Percentiles rank a stretch among this genome's conserved stretches.
Evolutionary conservation across 2,888 invertebrate species (phyloP).

Genomic region (Stenurella melanura): DNA sequence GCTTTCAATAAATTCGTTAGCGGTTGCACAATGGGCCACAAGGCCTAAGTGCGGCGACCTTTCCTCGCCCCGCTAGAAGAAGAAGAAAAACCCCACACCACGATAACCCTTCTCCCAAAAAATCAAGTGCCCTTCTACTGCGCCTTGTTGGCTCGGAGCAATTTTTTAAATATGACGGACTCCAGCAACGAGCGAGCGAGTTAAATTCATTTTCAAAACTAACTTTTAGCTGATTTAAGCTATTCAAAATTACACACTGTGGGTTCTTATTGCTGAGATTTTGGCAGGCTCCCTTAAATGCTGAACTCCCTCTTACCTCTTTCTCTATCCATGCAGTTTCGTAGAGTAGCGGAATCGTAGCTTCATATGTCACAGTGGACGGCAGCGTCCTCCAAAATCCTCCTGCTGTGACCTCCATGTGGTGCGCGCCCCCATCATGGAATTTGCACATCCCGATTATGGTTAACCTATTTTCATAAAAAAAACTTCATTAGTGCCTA

Average conservation of each 20-base stretch:
- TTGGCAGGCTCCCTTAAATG: background rate
- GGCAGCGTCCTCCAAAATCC: conserved; percentile 50
- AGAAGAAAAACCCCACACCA: too few relatives aligned
- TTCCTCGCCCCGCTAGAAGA: too few relatives aligned
- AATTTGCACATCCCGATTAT: background rate
- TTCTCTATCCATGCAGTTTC: conserved; percentile 28
- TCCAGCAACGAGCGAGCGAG: conserved; percentile 11
- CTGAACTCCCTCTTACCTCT: conserved; percentile 7
- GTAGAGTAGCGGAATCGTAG: conserved; percentile 46
- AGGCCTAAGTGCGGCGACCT: too few relatives aligned
- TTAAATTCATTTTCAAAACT: conserved; percentile 6
- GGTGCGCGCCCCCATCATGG: conserved; percentile 2
- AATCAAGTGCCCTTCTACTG: conserved; percentile 41
- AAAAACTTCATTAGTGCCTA: background rate
- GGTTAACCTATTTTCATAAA: background rate
- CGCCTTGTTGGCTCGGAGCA: background rate
- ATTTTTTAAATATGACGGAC: conserved; percentile 17
- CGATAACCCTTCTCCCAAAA: conserved; percentile 46
- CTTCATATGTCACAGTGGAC: conserved; percentile 45
- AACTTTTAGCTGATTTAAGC: background rate
- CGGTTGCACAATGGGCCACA: too few relatives aligned
- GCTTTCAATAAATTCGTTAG: too few relatives aligned
- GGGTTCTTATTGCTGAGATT: background rate
- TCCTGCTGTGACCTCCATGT: conserved; percentile 39
- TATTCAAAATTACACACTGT: conserved; percentile 10